Percentiles rank a stretch among this genome's conserved stretches.
Evolutionary conservation across 2,888 invertebrate species (phyloP).

Genomic region (Trissolcus brochymenae): DNA sequence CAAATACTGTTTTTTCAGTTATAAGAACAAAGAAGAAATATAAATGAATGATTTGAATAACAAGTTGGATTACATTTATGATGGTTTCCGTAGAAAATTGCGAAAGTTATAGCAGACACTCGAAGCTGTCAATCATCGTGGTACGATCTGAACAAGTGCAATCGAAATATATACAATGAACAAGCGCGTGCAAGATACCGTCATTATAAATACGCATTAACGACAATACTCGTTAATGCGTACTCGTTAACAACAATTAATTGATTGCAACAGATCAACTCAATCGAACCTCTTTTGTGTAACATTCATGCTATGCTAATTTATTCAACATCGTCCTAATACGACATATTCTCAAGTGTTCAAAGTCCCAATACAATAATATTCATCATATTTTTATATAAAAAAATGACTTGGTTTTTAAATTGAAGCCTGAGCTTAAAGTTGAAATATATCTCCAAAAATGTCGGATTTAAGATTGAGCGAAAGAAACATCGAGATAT

Average conservation of each 20-base stretch:
- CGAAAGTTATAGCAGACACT: constrained; percentile 6
- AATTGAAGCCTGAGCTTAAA: too few species aligned
- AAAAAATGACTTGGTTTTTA: too few species aligned
- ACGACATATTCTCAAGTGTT: too few species aligned
- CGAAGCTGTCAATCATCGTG: constrained; percentile 27
- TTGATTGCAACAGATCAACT: constrained; percentile 31
- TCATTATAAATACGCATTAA: constrained; percentile 31
- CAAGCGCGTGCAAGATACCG: constrained; percentile 14
- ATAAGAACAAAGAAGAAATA: too few species aligned
- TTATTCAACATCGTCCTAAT: too few species aligned
- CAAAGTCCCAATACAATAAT: too few species aligned
- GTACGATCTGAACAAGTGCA: not conserved
- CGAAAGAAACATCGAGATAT: too few species aligned
- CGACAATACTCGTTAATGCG: constrained; percentile 27
- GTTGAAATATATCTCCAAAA: too few species aligned
- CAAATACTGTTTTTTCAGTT: too few species aligned
- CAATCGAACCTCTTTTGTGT: constrained; percentile 32
- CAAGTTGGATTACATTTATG: not conserved
- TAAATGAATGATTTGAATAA: too few species aligned
- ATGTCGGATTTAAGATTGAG: too few species aligned
- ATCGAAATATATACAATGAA: constrained; percentile 8
- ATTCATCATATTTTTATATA: too few species aligned
- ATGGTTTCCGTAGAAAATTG: constrained; percentile 2
- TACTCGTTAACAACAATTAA: constrained; percentile 36
- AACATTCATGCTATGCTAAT: constrained; percentile 26